Conservation (phyloP, 2,797 vertebrate genomes). For the Cryptoblepharus egeriae region DNA sequence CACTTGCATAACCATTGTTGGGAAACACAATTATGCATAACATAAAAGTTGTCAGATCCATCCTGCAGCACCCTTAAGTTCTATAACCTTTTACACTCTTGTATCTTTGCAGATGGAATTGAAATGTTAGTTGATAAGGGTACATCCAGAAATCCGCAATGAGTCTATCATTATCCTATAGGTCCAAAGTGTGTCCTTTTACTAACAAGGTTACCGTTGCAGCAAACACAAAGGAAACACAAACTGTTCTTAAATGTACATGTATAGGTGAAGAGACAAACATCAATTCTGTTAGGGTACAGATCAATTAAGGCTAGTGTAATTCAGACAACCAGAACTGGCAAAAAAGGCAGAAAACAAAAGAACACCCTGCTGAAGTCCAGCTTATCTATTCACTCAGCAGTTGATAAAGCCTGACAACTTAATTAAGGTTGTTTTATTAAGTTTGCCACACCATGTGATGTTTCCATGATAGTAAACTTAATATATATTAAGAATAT, state of each 20-base stretch:
- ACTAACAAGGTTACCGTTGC: conserved; percentile 30
- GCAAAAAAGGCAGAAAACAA: conserved; percentile 7
- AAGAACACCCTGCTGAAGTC: conserved; percentile 7
- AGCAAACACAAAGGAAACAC: conserved; percentile 28
- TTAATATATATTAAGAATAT: conserved; percentile 47
- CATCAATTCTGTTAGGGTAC: conserved; percentile 27
- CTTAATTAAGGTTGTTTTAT: conserved; percentile 61
- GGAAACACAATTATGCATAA: no score
- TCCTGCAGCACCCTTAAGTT: background rate
- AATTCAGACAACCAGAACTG: conserved; percentile 50
- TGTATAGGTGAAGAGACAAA: conserved; percentile 22
- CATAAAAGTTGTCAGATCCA: background rate
- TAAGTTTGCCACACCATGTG: conserved; percentile 47
- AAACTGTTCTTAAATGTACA: conserved; percentile 2
- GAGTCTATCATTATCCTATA: conserved; percentile 59
- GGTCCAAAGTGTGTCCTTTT: conserved; percentile 66
- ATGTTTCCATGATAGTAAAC: conserved; percentile 50
- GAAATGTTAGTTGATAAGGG: conserved; percentile 52
- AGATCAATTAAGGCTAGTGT: conserved; percentile 41
- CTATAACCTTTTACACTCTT: no score
- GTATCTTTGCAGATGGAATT: background rate
- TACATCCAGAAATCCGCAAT: conserved; percentile 43
- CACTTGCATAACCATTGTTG: background rate
- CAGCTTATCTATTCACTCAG: conserved; percentile 42
- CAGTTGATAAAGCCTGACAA: conserved; percentile 57